Conservation (phyloP, 2,113 vertebrate species). For the Brienomyrus brachyistius region DNA sequence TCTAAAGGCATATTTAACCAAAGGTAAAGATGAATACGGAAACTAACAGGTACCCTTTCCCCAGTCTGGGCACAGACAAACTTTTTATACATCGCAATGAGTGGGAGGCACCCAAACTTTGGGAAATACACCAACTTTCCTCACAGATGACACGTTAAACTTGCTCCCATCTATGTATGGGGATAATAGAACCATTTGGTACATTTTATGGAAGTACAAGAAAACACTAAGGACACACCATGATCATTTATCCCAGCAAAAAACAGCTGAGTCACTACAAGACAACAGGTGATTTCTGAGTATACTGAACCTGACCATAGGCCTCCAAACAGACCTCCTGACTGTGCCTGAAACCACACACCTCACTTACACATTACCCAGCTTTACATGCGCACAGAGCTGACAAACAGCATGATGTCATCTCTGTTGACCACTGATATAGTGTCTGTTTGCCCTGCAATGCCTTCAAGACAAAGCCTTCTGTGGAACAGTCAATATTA, state of each 20-base stretch:
- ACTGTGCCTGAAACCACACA: slow-evolving; percentile 13
- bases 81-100: background rate
- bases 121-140: background rate
- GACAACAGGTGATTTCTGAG: background rate
- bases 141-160: background rate
- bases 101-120: background rate
- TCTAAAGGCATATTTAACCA: background rate
- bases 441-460: background rate
- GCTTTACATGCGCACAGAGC: background rate
- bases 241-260: background rate
- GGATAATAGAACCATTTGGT: background rate
- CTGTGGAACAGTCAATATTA: background rate
- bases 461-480: background rate
- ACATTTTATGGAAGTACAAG: background rate
- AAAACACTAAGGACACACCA: background rate
- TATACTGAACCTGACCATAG: background rate
- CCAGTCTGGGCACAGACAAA: background rate
- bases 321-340: background rate
- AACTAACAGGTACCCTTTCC: background rate
- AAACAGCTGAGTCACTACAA: background rate
- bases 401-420: slow-evolving; percentile 8
- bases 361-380: slow-evolving; percentile 11
- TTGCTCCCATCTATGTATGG: background rate
- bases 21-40: background rate
- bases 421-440: slow-evolving; percentile 2